These are phyloP conservation scores for Folsomia candida DNA, from an alignment of 2,888 invertebrate genomes.

Conservation along the genomic window DNA sequence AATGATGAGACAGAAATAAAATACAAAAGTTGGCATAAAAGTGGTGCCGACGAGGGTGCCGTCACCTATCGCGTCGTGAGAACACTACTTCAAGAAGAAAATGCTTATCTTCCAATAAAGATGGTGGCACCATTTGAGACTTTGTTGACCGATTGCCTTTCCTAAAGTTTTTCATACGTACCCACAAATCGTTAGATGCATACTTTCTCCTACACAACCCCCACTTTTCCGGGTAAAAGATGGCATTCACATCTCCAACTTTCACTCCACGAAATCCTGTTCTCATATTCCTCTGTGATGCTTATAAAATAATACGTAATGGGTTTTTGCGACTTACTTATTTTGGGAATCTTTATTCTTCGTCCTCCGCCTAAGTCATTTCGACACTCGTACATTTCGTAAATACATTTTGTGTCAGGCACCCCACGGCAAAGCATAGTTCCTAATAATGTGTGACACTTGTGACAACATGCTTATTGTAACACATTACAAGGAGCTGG, in stretches of 20 bases:
- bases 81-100: not conserved
- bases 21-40: too few species aligned
- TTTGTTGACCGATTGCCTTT: constrained; percentile 14
- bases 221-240: constrained; percentile 2
- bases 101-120: not conserved
- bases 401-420: too few species aligned
- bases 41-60: too few species aligned
- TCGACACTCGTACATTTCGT: too few species aligned
- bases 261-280: not conserved
- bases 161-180: too few species aligned
- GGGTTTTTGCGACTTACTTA: not conserved
- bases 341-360: not conserved
- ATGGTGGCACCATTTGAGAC: constrained; percentile 19
- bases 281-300: not conserved
- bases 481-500: too few species aligned
- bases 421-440: too few species aligned
- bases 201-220: not conserved
- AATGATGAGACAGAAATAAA: too few species aligned
- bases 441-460: too few species aligned
- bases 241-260: not conserved
- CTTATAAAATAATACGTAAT: too few species aligned
- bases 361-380: too few species aligned
- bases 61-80: not conserved
- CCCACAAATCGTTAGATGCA: constrained; percentile 1
- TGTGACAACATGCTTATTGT: too few species aligned